These are phyloP conservation scores for Mystacornis crossleyi DNA, from an alignment of 2,113 vertebrate species.

Conservation along the genomic window DNA sequence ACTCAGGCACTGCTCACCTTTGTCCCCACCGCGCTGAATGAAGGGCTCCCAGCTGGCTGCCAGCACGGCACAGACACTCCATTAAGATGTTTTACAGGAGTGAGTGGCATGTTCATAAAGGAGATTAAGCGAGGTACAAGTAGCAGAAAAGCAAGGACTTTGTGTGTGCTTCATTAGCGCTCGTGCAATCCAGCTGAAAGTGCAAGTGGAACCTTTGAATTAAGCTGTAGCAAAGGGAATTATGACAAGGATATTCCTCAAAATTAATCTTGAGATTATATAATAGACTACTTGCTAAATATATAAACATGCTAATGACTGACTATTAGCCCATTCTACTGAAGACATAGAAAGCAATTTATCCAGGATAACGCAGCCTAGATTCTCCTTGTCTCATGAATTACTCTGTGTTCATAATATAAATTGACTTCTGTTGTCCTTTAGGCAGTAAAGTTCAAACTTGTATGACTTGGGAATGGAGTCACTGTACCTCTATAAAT, in stretches of 20 bases:
- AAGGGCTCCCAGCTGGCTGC: neutral
- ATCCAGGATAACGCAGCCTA: neutral
- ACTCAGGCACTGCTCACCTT: neutral
- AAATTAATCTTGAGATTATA: neutral
- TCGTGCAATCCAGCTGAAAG: neutral
- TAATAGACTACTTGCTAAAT: constrained; percentile 1
- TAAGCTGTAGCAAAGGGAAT: constrained; percentile 1
- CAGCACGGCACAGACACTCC: neutral
- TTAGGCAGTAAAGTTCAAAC: neutral
- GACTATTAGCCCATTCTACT: neutral
- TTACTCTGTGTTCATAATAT: neutral
- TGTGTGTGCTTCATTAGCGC: neutral
- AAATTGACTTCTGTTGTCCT: neutral
- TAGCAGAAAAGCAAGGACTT: neutral
- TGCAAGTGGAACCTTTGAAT: neutral
- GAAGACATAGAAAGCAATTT: neutral
- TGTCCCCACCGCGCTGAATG: neutral
- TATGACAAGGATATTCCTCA: neutral
- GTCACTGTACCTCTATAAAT: neutral
- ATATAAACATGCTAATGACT: neutral
- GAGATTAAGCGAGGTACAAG: neutral
- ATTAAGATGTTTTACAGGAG: neutral
- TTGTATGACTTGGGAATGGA: neutral
- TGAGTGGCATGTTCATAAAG: neutral
- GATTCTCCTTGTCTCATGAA: neutral